Evolutionary conservation across 2,113 vertebrate genomes (phyloP), one percentile per base, ranked within the genome.

Genomic region (Anolis carolinensis): DNA sequence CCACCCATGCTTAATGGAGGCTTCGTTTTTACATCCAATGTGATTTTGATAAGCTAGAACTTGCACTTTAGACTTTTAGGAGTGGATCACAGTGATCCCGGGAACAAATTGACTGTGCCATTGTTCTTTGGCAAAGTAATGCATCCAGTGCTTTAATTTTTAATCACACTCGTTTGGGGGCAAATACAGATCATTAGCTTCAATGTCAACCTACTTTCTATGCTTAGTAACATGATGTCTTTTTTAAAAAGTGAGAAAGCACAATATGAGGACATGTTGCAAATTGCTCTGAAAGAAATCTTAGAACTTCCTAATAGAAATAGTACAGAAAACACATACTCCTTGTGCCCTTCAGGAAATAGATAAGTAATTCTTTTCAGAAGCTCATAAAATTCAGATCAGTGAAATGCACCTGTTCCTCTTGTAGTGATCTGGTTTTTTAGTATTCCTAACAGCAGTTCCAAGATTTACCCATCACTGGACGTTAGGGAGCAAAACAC

Each of bases 401-500:
- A 71, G 13, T 67, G n/a, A 25, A 9, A 25, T 52, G 71, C 36
- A 80, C 34, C 77, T 52, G 48, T 39, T 74, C 72, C 63, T 30
- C 67, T 23, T 18, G 2, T 50, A 36, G 32, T 36, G 55, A 30
- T 75, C 8, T 65, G 2, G 8, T 67, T 44, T 36, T 75, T 75
- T 67, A 86, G 70, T 36, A 75, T 86, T 81, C 59, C 70, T 52
- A 23, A 30, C 71, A 65, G 55, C 34, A 11, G 36, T 81, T 52
- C 79, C 14, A 34, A 67, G 71, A 86, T 75, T 81, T 75, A 63
- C 7, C 79, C 55, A 74, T 80, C 85, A 52, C 65, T 23, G 34
- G 32, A 23, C 39, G 16, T 14, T 52, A 50, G 77, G 59, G 79
- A 87, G 74, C 36, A 86, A 86, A 32, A 80, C 86, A 83, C 4